Conservation (phyloP, 2,888 invertebrate genomes). For the Volucella bombylans region DNA sequence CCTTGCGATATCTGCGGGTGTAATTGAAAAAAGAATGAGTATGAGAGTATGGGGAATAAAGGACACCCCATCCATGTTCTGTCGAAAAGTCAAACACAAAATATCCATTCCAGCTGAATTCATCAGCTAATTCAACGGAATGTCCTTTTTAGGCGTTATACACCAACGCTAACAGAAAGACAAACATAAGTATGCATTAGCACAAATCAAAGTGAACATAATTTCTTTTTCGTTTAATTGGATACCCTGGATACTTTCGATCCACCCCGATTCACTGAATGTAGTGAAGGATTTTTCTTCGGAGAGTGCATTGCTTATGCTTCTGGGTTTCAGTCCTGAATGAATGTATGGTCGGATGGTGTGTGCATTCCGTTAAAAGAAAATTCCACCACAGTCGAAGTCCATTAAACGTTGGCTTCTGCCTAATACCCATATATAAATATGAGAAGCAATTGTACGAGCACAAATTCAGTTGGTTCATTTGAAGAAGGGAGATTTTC, state of each 20-base stretch:
- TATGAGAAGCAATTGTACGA: constrained; percentile 63
- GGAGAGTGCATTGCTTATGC: constrained; percentile 36
- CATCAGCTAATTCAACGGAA: constrained; percentile 61
- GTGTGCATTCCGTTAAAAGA: constrained; percentile 6
- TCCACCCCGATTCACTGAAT: constrained; percentile 37
- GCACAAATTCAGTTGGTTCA: neutral
- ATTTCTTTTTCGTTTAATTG: constrained; percentile 69
- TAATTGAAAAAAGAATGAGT: constrained; percentile 59
- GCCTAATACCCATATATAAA: constrained; percentile 65
- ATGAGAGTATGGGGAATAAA: constrained; percentile 9
- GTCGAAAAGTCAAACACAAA: constrained; percentile 63
- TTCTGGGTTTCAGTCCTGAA: no score
- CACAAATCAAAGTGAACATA: constrained; percentile 71
- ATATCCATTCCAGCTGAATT: constrained; percentile 63
- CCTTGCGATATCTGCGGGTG: constrained; percentile 54
- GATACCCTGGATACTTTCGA: constrained; percentile 24
- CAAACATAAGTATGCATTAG: constrained; percentile 14
- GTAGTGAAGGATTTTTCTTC: constrained; percentile 35
- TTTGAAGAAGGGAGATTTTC: constrained; percentile 73
- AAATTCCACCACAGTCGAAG: constrained; percentile 27
- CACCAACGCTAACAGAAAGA: no score
- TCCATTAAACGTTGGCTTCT: constrained; percentile 68
- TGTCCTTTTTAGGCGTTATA: constrained; percentile 59
- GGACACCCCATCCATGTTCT: constrained; percentile 8
- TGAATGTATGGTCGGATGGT: no score